Percentiles rank a stretch among this genome's conserved stretches.
These are phyloP conservation scores for Acanthococcus lagerstroemiae DNA, from an alignment of 2,888 invertebrate genomes.

Conservation along the genomic window DNA sequence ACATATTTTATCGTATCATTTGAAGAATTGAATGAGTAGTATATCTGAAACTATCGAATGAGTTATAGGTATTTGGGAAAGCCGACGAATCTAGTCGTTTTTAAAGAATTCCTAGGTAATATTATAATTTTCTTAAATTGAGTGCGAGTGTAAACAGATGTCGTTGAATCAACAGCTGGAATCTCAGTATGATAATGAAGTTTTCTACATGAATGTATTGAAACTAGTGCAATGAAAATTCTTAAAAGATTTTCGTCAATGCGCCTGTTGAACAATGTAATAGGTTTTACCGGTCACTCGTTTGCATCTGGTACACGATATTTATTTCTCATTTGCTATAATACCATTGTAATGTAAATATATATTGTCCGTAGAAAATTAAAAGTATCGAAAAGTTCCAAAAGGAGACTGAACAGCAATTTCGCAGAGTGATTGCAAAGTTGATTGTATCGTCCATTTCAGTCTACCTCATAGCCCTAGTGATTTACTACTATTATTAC, in stretches of 20 bases:
- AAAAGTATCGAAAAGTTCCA: slow-evolving; percentile 69
- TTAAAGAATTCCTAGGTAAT: not conserved
- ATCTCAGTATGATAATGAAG: too few relatives aligned
- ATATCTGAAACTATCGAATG: too few relatives aligned
- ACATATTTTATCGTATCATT: too few relatives aligned
- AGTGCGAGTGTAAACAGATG: not conserved
- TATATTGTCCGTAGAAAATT: slow-evolving; percentile 50
- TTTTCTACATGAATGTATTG: not conserved
- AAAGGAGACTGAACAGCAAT: slow-evolving; percentile 65
- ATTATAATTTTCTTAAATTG: slow-evolving; percentile 30
- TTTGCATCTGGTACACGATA: not conserved
- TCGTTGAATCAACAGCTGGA: too few relatives aligned
- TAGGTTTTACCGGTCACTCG: not conserved
- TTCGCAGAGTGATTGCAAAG: slow-evolving; percentile 70
- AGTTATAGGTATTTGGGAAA: not conserved
- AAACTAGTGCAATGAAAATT: not conserved
- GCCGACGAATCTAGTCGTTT: not conserved
- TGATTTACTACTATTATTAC: slow-evolving; percentile 62
- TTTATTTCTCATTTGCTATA: not conserved
- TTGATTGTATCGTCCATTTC: slow-evolving; percentile 53
- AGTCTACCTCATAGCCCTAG: slow-evolving; percentile 39
- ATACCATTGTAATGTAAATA: not conserved
- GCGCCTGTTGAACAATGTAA: too few relatives aligned
- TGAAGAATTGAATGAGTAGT: too few relatives aligned
- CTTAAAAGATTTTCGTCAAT: not conserved